Conservation (phyloP, 1,140 invertebrate genomes). For the Caenorhabditis briggsae region DNA sequence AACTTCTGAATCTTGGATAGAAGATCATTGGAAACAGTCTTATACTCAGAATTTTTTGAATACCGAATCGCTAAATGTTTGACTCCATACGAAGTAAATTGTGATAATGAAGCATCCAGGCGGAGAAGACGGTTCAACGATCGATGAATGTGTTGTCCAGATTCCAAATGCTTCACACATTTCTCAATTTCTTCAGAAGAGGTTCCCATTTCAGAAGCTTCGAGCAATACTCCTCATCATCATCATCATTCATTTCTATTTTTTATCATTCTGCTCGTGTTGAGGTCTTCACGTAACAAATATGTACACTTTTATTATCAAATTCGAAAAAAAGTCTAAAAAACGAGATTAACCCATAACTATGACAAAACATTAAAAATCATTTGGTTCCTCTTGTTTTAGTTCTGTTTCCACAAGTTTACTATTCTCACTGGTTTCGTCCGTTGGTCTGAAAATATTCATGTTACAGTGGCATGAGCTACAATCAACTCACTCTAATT, state of each 20-base stretch:
- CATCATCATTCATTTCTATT: not conserved
- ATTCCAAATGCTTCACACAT: not conserved
- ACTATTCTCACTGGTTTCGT: not conserved
- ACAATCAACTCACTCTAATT: not conserved
- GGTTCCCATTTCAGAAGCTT: too few species aligned
- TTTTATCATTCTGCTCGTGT: not conserved
- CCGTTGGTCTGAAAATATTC: not conserved
- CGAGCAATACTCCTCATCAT: not conserved
- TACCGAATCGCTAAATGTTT: not conserved
- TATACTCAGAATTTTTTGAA: not conserved
- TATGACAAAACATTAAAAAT: not conserved
- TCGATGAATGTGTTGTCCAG: not conserved
- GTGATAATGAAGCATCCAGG: not conserved
- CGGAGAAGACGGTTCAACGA: not conserved
- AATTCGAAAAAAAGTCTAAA: not conserved
- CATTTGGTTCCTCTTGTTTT: not conserved
- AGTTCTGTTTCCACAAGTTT: not conserved
- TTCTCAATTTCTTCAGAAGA: not conserved
- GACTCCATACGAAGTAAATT: not conserved
- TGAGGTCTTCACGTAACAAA: not conserved
- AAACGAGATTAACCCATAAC: not conserved
- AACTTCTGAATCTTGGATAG: slow-evolving; percentile 7
- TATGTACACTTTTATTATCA: not conserved
- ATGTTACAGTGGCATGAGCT: too few species aligned
- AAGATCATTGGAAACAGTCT: not conserved